phyloP scores from a whole-genome alignment of 2,113 vertebrate genomes.

The Oostethus manadensis region DNA sequence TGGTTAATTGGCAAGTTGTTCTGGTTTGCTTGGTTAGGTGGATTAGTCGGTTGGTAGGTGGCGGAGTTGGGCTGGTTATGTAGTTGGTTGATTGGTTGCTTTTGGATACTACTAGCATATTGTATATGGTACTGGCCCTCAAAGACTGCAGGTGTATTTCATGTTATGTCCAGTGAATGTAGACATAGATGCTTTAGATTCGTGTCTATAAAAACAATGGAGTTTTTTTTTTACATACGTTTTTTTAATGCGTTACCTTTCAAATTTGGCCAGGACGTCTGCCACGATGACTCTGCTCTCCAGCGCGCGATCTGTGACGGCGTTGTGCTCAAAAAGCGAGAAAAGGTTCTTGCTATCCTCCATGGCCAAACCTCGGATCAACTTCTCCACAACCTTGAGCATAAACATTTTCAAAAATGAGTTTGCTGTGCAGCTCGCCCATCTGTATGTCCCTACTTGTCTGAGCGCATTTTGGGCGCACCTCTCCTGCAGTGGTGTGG shows the following conservation, averaged over 20 bases:
- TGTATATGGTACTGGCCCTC: background rate
- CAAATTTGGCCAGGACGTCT: constrained; percentile 93
- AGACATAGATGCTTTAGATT: background rate
- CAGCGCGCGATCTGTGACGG: constrained; percentile 83
- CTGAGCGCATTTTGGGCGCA: constrained; percentile 26
- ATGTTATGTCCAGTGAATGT: background rate
- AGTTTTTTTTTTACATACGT: background rate
- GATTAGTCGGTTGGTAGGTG: background rate
- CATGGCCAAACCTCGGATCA: constrained; percentile 95
- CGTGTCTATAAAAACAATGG: background rate
- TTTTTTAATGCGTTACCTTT: constrained; percentile 72
- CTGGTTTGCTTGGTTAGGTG: background rate
- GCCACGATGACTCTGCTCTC: constrained; percentile 95
- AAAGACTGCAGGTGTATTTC: background rate
- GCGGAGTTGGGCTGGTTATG: too few relatives aligned
- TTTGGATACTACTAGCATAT: background rate
- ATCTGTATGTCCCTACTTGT: background rate
- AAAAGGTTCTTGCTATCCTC: constrained; percentile 98
- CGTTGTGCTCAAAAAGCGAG: constrained; percentile 91
- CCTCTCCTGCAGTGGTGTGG: constrained; percentile 90
- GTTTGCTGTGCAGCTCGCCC: background rate
- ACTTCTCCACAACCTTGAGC: constrained; percentile 92
- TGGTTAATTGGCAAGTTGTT: background rate
- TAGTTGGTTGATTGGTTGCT: too few relatives aligned
- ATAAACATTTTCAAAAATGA: constrained; percentile 2